Percentiles rank a stretch among this genome's conserved stretches.
Evolutionary conservation across 2,888 invertebrate species (phyloP).

Genomic region (Myathropa florea): DNA sequence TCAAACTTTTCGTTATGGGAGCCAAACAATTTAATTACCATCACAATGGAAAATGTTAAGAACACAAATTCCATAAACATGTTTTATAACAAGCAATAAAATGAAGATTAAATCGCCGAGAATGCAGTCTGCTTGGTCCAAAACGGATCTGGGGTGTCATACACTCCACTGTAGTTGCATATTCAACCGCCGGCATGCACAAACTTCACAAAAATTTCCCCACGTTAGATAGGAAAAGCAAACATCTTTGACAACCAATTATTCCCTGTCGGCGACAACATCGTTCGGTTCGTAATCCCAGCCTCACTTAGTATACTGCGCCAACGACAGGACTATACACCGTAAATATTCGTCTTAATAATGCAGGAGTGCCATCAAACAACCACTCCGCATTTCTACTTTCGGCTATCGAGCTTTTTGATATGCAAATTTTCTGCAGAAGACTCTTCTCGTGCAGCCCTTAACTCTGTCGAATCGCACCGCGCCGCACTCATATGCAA

Average conservation of each 20-base stretch:
- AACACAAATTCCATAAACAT: conserved; percentile 3
- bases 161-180: neutral
- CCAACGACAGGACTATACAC: neutral
- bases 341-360: conserved; percentile 31
- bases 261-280: conserved; percentile 44
- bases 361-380: conserved; percentile 24
- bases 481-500: conserved; percentile 37
- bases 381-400: conserved; percentile 17
- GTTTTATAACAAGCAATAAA: neutral
- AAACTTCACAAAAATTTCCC: conserved; percentile 21
- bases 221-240: conserved; percentile 3
- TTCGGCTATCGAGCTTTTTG: conserved; percentile 58
- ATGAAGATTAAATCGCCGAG: neutral
- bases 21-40: conserved; percentile 29
- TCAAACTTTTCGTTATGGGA: neutral
- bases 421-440: conserved; percentile 45
- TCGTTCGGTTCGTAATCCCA: conserved; percentile 32
- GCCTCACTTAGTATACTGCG: neutral
- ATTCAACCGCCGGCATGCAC: neutral
- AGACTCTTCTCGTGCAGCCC: conserved; percentile 18
- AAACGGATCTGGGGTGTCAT: neutral
- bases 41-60: conserved; percentile 18
- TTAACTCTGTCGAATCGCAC: conserved; percentile 14
- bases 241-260: conserved; percentile 42
- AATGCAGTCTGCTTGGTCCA: neutral